Conservation (phyloP, 2,888 invertebrate species). For the Antitype chi region DNA sequence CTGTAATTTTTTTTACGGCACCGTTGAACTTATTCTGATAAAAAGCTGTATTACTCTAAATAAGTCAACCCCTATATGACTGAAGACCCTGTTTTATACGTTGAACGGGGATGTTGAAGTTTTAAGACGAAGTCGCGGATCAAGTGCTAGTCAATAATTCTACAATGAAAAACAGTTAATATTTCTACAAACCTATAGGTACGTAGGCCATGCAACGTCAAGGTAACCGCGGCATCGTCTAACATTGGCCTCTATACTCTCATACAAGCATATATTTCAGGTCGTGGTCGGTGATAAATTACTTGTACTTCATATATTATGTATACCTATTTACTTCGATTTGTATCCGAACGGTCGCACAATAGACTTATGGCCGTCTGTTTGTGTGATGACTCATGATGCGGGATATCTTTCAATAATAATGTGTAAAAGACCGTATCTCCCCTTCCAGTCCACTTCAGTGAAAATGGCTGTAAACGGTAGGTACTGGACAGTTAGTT, state of each 20-base stretch:
- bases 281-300: slow-evolving; percentile 55
- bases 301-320: slow-evolving; percentile 7
- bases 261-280: slow-evolving; percentile 43
- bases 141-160: neutral
- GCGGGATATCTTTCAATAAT: slow-evolving; percentile 2
- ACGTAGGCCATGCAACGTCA: slow-evolving; percentile 42
- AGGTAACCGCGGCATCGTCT: slow-evolving; percentile 39
- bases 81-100: too few relatives aligned
- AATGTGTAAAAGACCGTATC: neutral
- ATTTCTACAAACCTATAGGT: slow-evolving; percentile 10
- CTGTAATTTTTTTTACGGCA: neutral
- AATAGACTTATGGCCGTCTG: neutral
- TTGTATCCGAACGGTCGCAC: neutral
- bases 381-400: neutral
- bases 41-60: neutral
- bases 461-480: neutral
- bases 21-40: neutral
- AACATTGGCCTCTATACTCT: slow-evolving; percentile 64
- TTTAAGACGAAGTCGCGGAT: neutral
- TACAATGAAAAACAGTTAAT: neutral
- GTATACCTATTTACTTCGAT: neutral
- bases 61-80: too few relatives aligned
- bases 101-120: neutral
- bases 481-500: neutral
- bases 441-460: neutral